A percentile compares a stretch with the other conserved stretches of the same genome.
phyloP scores from a whole-genome alignment of 2,797 vertebrate genomes.

The Odontamblyopus rebecca region DNA sequence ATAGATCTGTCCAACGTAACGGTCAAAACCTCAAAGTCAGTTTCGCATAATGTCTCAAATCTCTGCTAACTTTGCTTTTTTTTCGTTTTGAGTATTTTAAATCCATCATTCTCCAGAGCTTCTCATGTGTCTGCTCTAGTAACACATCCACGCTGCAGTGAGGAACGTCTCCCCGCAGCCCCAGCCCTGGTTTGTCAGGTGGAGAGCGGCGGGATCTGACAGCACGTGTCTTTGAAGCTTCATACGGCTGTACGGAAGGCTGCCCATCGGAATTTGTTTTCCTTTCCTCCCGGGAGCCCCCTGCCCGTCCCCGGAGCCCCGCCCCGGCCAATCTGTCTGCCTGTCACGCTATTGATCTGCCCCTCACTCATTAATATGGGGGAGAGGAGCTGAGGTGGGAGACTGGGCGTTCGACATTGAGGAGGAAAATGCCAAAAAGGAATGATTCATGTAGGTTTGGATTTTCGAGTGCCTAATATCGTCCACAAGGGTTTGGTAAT shows the following conservation, averaged over 20 bases:
- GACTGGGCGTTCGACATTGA: conserved; percentile 61
- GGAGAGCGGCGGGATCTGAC: conserved; percentile 12
- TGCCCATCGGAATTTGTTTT: conserved; percentile 63
- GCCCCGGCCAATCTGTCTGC: conserved; percentile 70
- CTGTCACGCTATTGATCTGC: conserved; percentile 75
- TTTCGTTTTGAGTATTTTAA: background rate
- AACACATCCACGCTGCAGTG: conserved; percentile 10
- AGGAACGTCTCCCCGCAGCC: conserved; percentile 12
- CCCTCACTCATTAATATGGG: conserved; percentile 73
- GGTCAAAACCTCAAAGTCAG: no score
- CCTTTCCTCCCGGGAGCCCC: conserved; percentile 42
- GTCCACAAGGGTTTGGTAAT: background rate
- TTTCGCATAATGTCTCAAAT: background rate
- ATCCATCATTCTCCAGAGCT: conserved; percentile 30
- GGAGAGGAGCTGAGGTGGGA: conserved; percentile 48
- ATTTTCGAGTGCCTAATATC: background rate
- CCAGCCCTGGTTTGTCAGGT: background rate
- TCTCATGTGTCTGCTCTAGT: conserved; percentile 21
- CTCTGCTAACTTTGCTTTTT: background rate
- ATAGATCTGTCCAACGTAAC: background rate
- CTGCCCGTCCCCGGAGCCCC: conserved; percentile 32
- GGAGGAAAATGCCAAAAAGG: conserved; percentile 53
- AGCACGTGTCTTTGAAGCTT: conserved; percentile 25
- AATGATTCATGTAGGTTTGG: conserved; percentile 55
- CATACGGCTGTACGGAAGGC: conserved; percentile 27